Base-by-base conservation (phyloP, 1,140 invertebrate species). In the Diprion similis region DNA sequence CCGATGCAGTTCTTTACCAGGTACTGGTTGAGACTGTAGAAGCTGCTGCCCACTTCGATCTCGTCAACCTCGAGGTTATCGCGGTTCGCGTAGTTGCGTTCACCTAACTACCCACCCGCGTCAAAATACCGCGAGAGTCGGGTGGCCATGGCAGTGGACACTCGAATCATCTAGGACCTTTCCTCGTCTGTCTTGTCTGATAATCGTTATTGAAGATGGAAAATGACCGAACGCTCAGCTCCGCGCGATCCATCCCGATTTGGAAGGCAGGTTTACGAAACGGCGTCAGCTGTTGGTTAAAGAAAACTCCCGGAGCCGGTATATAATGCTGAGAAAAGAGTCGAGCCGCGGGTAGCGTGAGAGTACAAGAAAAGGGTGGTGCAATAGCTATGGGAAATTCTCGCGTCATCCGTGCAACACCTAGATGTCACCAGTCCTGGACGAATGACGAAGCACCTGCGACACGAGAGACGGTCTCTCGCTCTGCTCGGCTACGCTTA, bases 361-460 rank as follows among this genome's bases (percentile, higher is more conserved):
- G 17, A 17, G 59, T 64, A 15, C 13, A 64, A 68, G 17, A 18
- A 68, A 68, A 68, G 11, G 13, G 37, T 45, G 17, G 18, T 13
- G 66, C 18, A 18, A 68, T 45, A 17, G 18, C 11, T 68, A 68
- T 68, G 18, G 66, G 37, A 19, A 19, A 45, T 68, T 18, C 37
- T 68, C 66, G 66, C 17, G 37, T 68, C 66, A 45, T 68, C 11
- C 11, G 24, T 37, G 66, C 17, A 68, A 19, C 66, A 68, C 37
- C 37, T 68, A 68, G 37, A 59, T 59, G 17, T 68, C 66, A 45
- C 11, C 18, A 15, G 66, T 19, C 59, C 64, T 59, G 46, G 51
- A 13, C 72, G 78, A 79, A 80, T 81, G 79, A 82, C 75, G 77
- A 70, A 82, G 80, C 80, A 82, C 81, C 81, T 80, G 82, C 51